These are phyloP conservation scores for Galbula dea DNA, from an alignment of 2,113 vertebrate genomes.

Conservation along the genomic window DNA sequence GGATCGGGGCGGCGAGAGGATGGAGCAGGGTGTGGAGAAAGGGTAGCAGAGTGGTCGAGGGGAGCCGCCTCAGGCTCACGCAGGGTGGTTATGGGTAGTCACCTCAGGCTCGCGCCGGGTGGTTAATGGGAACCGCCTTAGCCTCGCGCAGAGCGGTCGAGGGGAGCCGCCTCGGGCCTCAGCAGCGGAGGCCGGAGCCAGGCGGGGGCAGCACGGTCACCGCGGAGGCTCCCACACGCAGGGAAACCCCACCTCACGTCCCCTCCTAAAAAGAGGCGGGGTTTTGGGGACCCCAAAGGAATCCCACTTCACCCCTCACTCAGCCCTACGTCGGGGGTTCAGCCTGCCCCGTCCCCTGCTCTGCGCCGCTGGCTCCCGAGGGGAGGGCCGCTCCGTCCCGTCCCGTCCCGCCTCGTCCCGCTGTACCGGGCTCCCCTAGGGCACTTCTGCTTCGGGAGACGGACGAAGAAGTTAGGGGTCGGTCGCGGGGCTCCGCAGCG, in stretches of 20 bases:
- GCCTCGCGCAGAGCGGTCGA: too few species aligned
- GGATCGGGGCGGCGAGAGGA: neutral
- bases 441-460: neutral
- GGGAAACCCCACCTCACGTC: constrained; percentile 53
- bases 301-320: constrained; percentile 21
- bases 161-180: neutral
- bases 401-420: neutral
- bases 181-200: neutral
- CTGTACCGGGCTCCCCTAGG: neutral
- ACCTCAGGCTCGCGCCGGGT: neutral
- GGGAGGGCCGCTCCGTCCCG: neutral
- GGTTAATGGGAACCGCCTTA: neutral
- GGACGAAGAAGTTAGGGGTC: neutral
- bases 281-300: constrained; percentile 24
- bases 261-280: constrained; percentile 37
- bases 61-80: neutral
- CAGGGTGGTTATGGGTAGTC: neutral
- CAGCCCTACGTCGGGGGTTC: neutral
- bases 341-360: neutral
- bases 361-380: neutral
- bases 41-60: neutral
- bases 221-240: neutral
- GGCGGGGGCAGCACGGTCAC: constrained; percentile 34
- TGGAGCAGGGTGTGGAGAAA: neutral
- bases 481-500: neutral